phyloP scores from a whole-genome alignment of 2,113 vertebrate species.

The Scatophagus argus region DNA sequence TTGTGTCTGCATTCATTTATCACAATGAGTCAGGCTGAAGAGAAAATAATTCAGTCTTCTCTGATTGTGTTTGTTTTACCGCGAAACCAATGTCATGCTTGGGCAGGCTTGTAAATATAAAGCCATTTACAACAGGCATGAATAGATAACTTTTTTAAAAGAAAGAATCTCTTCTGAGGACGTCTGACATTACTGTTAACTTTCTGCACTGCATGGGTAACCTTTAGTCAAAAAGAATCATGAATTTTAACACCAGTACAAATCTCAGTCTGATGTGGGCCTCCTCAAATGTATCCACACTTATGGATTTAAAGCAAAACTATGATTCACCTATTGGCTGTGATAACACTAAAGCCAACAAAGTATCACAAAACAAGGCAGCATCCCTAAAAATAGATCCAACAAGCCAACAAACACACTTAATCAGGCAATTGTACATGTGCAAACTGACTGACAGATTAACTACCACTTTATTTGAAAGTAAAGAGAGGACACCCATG shows the following conservation, averaged over 20 bases:
- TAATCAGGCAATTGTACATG: background rate
- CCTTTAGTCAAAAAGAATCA: background rate
- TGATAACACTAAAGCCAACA: background rate
- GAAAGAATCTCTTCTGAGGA: constrained; percentile 6
- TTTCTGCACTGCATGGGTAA: constrained; percentile 7
- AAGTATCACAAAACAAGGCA: background rate
- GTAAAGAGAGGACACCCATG: background rate
- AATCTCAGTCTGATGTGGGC: background rate
- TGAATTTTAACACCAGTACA: constrained; percentile 2
- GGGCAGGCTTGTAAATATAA: constrained; percentile 45
- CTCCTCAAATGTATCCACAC: background rate
- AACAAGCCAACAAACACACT: background rate
- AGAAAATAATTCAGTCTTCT: background rate
- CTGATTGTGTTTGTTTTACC: constrained; percentile 60
- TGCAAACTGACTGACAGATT: background rate
- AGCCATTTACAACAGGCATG: constrained; percentile 15
- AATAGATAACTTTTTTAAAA: background rate
- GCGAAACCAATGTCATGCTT: constrained; percentile 53
- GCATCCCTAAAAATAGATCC: background rate
- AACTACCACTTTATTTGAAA: background rate
- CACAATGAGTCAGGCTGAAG: constrained; percentile 37
- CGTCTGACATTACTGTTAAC: constrained; percentile 19
- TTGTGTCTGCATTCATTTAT: constrained; percentile 55
- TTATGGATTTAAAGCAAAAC: background rate
- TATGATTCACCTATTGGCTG: background rate